Evolutionary conservation across 2,797 vertebrate species (phyloP).

Genomic region (Syndactyla subalaris): DNA sequence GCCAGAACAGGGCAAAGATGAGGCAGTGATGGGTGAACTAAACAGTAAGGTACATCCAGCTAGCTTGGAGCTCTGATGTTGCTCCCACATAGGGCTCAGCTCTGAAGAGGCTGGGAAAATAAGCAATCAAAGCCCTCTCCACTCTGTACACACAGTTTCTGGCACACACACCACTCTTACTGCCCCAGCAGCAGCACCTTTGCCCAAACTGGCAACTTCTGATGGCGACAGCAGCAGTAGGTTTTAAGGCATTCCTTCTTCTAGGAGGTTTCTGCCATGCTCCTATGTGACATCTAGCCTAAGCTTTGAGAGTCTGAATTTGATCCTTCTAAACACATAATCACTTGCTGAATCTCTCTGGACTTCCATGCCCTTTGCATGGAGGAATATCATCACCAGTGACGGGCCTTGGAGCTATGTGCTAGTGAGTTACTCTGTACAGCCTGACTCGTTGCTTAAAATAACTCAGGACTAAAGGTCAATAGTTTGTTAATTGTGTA

Average conservation of each 20-base stretch:
- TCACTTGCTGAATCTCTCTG: not conserved
- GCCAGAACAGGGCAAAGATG: not conserved
- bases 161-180: not conserved
- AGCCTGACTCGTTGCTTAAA: not conserved
- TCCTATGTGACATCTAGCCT: not conserved
- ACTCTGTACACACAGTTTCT: not conserved
- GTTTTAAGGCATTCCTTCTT: not conserved
- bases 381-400: not conserved
- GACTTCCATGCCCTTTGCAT: fast-evolving
- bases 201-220: not conserved
- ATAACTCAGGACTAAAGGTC: slow-evolving; percentile 24
- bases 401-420: not conserved
- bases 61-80: not conserved
- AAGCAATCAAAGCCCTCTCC: not conserved
- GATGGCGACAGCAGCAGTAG: not conserved
- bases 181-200: not conserved
- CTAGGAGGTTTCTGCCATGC: not conserved
- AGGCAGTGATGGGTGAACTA: not conserved
- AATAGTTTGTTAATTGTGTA: not conserved
- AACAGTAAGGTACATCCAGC: not conserved
- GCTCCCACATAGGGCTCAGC: not conserved
- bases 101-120: not conserved
- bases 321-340: not conserved
- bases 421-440: not conserved
- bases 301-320: not conserved